Conservation (phyloP, 2,113 vertebrate genomes). For the human region GRCh38 chr4:102059501-102060000, state of each 20-base stretch:
- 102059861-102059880: neutral
- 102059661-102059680: neutral
- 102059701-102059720: neutral
- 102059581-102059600: accelerated
- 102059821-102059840: neutral
- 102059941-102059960: neutral
- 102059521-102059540: neutral
- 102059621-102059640: neutral
- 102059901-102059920: neutral
- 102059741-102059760: neutral
- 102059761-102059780: neutral
- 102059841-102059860: neutral
- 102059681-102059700: neutral
- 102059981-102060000: neutral
- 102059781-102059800: neutral
- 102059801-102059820: neutral
- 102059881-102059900: neutral
- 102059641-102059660: neutral
- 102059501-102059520: neutral
- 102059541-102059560: neutral
- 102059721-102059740: conserved; percentile 9
- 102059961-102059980: neutral
- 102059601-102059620: neutral
- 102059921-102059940: neutral
- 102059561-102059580: neutral